Evolutionary conservation across 2,797 vertebrate genomes (phyloP), one percentile per base, ranked within the genome.

Genomic region (Muraenolepis orangiensis): DNA sequence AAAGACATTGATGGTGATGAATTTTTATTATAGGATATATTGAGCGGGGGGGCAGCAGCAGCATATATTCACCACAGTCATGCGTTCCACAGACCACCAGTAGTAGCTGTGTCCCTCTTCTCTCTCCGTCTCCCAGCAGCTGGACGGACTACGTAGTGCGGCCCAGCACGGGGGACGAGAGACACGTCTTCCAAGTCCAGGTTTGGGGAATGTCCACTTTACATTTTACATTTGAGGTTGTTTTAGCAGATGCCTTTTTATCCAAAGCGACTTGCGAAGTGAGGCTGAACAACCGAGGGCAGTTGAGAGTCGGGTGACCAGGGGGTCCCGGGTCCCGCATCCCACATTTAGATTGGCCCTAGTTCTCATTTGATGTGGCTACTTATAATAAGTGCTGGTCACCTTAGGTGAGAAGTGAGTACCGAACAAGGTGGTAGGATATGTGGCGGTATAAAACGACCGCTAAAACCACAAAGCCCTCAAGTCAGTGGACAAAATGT

Each of bases 61-160:
- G n/a, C n/a, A 20, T 18, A 61, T 18, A 14, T 3, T 64, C n/a
- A 64, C 11, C 26, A 57, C 51, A 64, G 23, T 26, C n/a, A 2
- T 26, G 4, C 12, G 57, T 64, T 26, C 6, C n/a, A 64, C 1
- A 64, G 57, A 26, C n/a, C 57, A 26, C 26, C n/a, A 64, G 20
- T 7, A 57, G 51, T 26, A 1, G 12, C 2, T 26, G 23, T 64
- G 32, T 34, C 3, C 7, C 32, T 8, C 57, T 13, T 26, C n/a
- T 64, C 57, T 26, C 16, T 51, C 84, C 67, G 69, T 86, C 78
- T 26, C 88, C 75, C 80, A 89, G 81, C 92, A 99, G 97, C 84
- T 97, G 97, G 81, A 99, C 97, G 26, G 97, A 99, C 91, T 99
- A 98, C 0, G 96, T 99, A 72, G 98, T 99, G 79, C 94, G 97